A percentile compares a stretch with the other conserved stretches of the same genome.
Conservation (phyloP, 1,140 invertebrate genomes). For the Plodia interpunctella region DNA sequence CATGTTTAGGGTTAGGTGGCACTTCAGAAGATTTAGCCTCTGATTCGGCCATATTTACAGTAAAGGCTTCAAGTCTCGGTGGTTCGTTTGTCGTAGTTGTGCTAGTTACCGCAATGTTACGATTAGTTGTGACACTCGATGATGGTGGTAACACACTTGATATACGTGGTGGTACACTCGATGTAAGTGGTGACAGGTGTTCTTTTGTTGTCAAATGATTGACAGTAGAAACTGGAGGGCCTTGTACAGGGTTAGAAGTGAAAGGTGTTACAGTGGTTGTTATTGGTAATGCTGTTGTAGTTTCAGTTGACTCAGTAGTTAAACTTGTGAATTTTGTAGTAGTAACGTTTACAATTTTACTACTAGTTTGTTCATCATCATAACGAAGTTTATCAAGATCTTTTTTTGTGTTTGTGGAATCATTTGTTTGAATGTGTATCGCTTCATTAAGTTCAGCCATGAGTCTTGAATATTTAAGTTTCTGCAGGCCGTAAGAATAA, state of each 20-base stretch:
- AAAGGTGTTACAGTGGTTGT: constrained; percentile 22
- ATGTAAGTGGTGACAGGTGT: constrained; percentile 37
- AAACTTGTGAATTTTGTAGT: not conserved
- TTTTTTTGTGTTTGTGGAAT: constrained; percentile 35
- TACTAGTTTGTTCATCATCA: constrained; percentile 34
- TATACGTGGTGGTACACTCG: constrained; percentile 36
- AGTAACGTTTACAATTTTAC: not conserved
- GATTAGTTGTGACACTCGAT: constrained; percentile 43
- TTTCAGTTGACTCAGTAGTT: constrained; percentile 14
- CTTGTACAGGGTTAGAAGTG: constrained; percentile 14
- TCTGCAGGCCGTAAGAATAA: constrained; percentile 61
- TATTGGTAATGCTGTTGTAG: constrained; percentile 22
- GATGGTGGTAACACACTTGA: constrained; percentile 31
- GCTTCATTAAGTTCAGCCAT: constrained; percentile 51
- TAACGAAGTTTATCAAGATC: constrained; percentile 51
- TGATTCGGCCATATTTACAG: constrained; percentile 45
- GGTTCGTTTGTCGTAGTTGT: constrained; percentile 22
- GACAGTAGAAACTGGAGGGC: constrained; percentile 20
- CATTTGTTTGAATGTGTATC: constrained; percentile 55
- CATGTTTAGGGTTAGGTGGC: constrained; percentile 72
- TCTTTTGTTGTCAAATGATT: constrained; percentile 30
- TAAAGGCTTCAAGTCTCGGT: constrained; percentile 29
- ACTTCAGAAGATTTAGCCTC: constrained; percentile 40
- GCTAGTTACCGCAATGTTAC: constrained; percentile 36
- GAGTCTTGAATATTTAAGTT: constrained; percentile 60